Evolutionary conservation across 2,888 invertebrate species (phyloP).

Genomic region (Mylabris sibirica): DNA sequence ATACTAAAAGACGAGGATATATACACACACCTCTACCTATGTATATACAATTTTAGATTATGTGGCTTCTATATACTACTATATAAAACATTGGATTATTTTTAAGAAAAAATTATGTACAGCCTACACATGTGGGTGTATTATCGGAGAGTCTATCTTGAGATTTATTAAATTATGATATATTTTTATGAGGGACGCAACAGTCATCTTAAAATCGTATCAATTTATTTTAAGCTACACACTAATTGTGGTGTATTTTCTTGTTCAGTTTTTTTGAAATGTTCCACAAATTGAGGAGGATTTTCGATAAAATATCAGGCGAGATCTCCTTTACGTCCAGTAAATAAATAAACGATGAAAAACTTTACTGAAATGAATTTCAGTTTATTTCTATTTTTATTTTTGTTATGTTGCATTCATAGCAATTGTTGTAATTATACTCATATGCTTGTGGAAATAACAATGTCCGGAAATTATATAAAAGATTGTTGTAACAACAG

Average conservation of each 20-base stretch:
- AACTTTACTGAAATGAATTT: too few relatives aligned
- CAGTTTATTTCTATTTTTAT: too few relatives aligned
- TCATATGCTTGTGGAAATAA: background rate
- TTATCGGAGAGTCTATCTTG: background rate
- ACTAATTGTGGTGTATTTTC: background rate
- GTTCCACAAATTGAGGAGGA: background rate
- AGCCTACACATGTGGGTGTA: background rate
- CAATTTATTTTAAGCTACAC: slow-evolving; percentile 1
- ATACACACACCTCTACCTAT: too few relatives aligned
- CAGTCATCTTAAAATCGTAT: background rate
- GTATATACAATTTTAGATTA: slow-evolving; percentile 33
- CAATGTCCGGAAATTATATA: background rate
- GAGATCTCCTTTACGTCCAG: too few relatives aligned
- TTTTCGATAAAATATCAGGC: background rate
- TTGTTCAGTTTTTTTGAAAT: background rate
- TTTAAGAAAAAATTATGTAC: slow-evolving; percentile 22
- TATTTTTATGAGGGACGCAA: background rate
- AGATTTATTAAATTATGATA: slow-evolving; percentile 9
- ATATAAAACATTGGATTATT: slow-evolving; percentile 33
- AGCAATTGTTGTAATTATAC: background rate
- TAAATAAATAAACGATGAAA: too few relatives aligned
- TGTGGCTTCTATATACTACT: slow-evolving; percentile 22
- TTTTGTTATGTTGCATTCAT: background rate
- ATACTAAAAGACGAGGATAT: background rate
- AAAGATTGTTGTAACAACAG: background rate